Percentiles rank a stretch among this genome's conserved stretches.
These are phyloP conservation scores for Drosophila leontia DNA, from an alignment of 1,140 invertebrate genomes.

Conservation along the genomic window DNA sequence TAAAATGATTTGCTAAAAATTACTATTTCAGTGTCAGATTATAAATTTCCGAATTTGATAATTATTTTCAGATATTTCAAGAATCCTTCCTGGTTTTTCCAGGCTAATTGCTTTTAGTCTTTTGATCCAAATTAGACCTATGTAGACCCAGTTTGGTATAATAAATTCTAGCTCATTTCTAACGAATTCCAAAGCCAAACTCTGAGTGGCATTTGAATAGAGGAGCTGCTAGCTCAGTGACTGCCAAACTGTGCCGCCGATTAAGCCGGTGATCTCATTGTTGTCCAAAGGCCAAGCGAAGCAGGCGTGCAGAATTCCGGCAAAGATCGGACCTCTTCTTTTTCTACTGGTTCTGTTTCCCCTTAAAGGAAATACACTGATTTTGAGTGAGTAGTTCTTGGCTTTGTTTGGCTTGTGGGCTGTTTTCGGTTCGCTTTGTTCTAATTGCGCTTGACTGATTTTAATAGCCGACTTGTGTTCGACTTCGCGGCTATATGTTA, in stretches of 20 bases:
- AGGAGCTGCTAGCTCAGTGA: not conserved
- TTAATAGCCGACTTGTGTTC: conserved; percentile 61
- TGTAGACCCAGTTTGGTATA: conserved; percentile 15
- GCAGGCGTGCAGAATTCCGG: conserved; percentile 75
- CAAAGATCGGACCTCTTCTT: conserved; percentile 21
- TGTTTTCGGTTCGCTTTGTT: conserved; percentile 61
- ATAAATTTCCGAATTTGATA: not conserved
- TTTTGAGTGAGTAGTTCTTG: conserved; percentile 35
- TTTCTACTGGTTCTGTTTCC: conserved; percentile 11
- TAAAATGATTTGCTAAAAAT: too few relatives aligned
- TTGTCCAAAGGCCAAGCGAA: conserved; percentile 29
- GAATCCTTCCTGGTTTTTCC: not conserved
- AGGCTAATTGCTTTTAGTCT: not conserved
- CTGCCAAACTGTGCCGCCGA: conserved; percentile 45
- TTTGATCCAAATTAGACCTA: conserved; percentile 5
- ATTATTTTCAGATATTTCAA: not conserved
- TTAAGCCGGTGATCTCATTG: conserved; percentile 65
- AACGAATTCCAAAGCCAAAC: conserved; percentile 22
- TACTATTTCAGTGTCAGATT: too few relatives aligned
- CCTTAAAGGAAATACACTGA: conserved; percentile 66
- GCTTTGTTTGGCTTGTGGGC: conserved; percentile 26
- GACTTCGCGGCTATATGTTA: conserved; percentile 51
- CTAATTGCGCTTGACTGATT: conserved; percentile 80
- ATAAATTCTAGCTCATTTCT: conserved; percentile 11
- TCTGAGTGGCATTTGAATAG: conserved; percentile 40